A percentile compares a stretch with the other conserved stretches of the same genome.
phyloP scores from a whole-genome alignment of 2,888 invertebrate species.

The Caenorhabditis doughertyi region DNA sequence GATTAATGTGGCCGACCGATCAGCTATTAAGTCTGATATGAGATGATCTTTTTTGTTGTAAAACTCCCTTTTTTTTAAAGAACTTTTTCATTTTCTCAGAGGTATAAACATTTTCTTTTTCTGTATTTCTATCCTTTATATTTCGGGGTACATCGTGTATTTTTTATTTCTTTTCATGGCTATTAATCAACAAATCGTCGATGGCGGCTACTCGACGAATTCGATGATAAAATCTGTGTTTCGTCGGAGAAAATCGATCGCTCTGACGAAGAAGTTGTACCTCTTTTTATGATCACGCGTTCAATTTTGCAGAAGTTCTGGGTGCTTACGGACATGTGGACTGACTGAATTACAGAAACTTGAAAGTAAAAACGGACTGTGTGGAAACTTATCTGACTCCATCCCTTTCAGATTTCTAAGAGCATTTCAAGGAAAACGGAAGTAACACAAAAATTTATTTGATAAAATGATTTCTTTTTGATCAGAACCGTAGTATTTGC shows the following conservation, averaged over 20 bases:
- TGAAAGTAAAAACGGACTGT: background rate
- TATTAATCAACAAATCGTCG: constrained; percentile 6
- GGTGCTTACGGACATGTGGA: background rate
- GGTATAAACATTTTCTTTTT: background rate
- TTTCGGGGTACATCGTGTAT: constrained; percentile 32
- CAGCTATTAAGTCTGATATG: constrained; percentile 35
- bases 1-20: constrained; percentile 32
- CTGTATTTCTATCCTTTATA: too few species aligned
- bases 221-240: constrained; percentile 16
- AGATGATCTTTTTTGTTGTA: background rate
- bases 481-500: too few species aligned
- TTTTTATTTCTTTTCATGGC: background rate
- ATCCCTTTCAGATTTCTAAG: too few species aligned
- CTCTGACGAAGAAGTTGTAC: constrained; percentile 1
- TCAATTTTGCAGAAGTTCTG: background rate
- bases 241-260: constrained; percentile 18
- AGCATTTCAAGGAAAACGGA: too few species aligned
- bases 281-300: constrained; percentile 9
- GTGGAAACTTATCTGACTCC: too few species aligned
- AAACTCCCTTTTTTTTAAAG: background rate
- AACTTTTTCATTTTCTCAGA: background rate
- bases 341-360: background rate
- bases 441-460: too few species aligned
- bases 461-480: too few species aligned
- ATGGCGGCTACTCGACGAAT: constrained; percentile 24